These are phyloP conservation scores for Phrynocephalus vlangalii DNA, from an alignment of 2,797 vertebrate species.

Conservation along the genomic window DNA sequence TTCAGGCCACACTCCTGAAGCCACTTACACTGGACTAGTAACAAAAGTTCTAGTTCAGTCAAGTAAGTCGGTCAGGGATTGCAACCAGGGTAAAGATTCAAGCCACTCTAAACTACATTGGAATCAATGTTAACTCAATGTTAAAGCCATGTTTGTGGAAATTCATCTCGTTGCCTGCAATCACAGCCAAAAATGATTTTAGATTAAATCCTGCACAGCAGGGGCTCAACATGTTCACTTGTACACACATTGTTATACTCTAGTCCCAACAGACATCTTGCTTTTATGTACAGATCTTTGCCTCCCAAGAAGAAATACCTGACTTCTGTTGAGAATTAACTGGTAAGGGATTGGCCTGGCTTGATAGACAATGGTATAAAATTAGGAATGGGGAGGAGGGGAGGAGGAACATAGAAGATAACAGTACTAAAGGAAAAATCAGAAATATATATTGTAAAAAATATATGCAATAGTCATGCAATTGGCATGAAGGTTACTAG, in stretches of 20 bases:
- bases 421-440: slow-evolving; percentile 56
- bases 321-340: slow-evolving; percentile 50
- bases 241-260: not conserved
- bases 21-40: not conserved
- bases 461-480: slow-evolving; percentile 63
- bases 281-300: slow-evolving; percentile 30
- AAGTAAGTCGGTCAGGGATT: not conserved
- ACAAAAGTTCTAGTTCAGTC: not conserved
- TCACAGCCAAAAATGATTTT: not conserved
- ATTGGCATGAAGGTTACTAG: slow-evolving; percentile 62
- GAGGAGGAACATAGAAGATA: slow-evolving; percentile 47
- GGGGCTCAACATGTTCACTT: not conserved
- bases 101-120: not conserved
- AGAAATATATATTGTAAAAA: slow-evolving; percentile 56
- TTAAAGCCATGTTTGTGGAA: slow-evolving; percentile 13
- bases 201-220: not conserved
- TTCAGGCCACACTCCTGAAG: slow-evolving; percentile 20
- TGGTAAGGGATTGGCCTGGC: slow-evolving; percentile 62
- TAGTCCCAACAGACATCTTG: slow-evolving; percentile 19
- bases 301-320: slow-evolving; percentile 48
- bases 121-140: not conserved
- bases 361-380: slow-evolving; percentile 52
- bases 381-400: slow-evolving; percentile 56
- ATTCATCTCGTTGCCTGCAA: not conserved
- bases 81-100: not conserved